Evolutionary conservation across 2,797 vertebrate genomes (phyloP).

Genomic region (Sciaenops ocellatus): DNA sequence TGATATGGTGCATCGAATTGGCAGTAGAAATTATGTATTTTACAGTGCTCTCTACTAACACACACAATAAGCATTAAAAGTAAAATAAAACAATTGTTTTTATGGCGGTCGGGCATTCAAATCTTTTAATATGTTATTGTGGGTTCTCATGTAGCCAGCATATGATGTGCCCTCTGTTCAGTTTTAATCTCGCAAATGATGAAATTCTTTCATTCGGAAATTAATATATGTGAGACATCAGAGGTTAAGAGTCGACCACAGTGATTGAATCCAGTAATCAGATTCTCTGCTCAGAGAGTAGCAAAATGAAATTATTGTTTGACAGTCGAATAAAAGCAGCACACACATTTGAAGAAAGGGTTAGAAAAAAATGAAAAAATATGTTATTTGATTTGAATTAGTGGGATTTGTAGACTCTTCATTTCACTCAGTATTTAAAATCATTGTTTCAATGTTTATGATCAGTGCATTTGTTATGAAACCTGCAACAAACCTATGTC

Average conservation of each 20-base stretch:
- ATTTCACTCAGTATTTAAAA: not conserved
- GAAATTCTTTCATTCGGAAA: not conserved
- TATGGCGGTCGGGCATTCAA: not conserved
- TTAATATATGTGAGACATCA: not conserved
- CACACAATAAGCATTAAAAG: not conserved
- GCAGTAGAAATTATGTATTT: not conserved
- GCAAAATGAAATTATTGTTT: conserved; percentile 14
- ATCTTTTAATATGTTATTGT: not conserved
- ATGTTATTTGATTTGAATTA: not conserved
- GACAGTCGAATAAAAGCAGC: conserved; percentile 17
- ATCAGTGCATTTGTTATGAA: not conserved
- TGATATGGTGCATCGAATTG: not conserved
- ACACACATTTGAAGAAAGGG: conserved; percentile 9
- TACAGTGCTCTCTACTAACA: not conserved
- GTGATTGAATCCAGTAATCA: conserved; percentile 21
- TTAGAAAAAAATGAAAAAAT: not conserved
- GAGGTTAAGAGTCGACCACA: not conserved
- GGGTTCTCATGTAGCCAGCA: not conserved
- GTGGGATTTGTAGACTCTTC: not conserved
- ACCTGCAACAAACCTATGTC: too few relatives aligned
- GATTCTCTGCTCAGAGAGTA: not conserved
- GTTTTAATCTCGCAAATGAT: conserved; percentile 8
- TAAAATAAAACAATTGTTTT: not conserved
- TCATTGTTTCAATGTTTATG: not conserved
- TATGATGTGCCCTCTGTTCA: not conserved